Conservation (phyloP, 2,113 vertebrate species). For the Lasiurus borealis region DNA sequence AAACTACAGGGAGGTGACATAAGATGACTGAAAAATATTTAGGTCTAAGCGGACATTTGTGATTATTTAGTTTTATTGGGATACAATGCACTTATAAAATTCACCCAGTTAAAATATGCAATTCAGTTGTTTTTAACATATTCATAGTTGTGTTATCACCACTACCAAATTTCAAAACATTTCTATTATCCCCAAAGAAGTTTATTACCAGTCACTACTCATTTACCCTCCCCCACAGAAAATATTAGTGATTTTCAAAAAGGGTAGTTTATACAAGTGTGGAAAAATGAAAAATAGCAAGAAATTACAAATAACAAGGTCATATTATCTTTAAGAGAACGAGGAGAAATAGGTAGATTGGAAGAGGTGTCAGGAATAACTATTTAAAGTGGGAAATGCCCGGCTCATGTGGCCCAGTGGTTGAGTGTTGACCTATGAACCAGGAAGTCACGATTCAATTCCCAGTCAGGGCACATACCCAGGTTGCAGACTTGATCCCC, state of each 20-base stretch:
- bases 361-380: neutral
- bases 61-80: slow-evolving; percentile 18
- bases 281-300: slow-evolving; percentile 41
- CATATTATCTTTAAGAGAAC: slow-evolving; percentile 46
- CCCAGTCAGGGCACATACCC: too few relatives aligned
- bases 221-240: neutral
- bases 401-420: too few relatives aligned
- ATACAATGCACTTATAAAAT: slow-evolving; percentile 8
- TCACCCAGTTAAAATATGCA: neutral
- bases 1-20: neutral
- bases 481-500: too few relatives aligned
- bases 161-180: slow-evolving; percentile 18
- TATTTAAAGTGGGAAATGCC: slow-evolving; percentile 14
- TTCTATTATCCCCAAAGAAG: neutral
- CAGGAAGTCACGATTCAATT: too few relatives aligned
- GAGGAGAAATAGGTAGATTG: neutral
- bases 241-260: neutral
- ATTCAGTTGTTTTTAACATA: neutral
- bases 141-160: neutral
- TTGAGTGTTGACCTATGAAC: too few relatives aligned
- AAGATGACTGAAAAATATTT: neutral
- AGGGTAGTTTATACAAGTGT: neutral
- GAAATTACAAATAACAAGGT: neutral
- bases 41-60: neutral
- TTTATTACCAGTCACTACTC: neutral